Conservation (phyloP, 2,888 invertebrate genomes). For the Halictus quadricinctus region DNA sequence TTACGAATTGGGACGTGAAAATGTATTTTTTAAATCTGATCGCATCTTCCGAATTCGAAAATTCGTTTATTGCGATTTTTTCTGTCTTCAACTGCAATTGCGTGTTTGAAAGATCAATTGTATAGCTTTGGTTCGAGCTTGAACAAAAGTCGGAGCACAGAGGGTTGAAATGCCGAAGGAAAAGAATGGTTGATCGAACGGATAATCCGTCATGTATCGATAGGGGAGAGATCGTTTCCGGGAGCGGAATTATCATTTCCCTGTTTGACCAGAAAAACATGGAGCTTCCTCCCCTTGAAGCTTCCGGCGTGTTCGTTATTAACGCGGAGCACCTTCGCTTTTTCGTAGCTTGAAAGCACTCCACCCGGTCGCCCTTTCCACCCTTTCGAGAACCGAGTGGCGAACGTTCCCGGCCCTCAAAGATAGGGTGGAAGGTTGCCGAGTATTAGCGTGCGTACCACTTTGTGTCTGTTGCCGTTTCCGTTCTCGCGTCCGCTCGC, state of each 20-base stretch:
- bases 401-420: slow-evolving; percentile 50
- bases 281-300: slow-evolving; percentile 24
- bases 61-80: not conserved
- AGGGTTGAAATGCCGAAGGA: not conserved
- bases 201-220: not conserved
- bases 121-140: not conserved
- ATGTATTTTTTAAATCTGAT: not conserved
- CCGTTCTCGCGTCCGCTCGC: slow-evolving; percentile 19
- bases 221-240: not conserved
- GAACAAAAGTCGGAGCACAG: not conserved
- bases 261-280: slow-evolving; percentile 57
- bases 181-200: not conserved
- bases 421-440: slow-evolving; percentile 30
- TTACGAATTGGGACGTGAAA: not conserved
- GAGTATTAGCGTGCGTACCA: slow-evolving; percentile 51
- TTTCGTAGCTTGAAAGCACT: slow-evolving; percentile 62
- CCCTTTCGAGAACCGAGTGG: slow-evolving; percentile 53
- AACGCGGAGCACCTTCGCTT: slow-evolving; percentile 63
- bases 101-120: too few relatives aligned
- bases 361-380: slow-evolving; percentile 50
- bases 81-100: too few relatives aligned
- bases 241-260: slow-evolving; percentile 34
- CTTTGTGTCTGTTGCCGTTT: slow-evolving; percentile 50
- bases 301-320: slow-evolving; percentile 57
- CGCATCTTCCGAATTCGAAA: not conserved